Evolutionary conservation across 2,797 vertebrate genomes (phyloP).

Genomic region (Eremophila alpestris): DNA sequence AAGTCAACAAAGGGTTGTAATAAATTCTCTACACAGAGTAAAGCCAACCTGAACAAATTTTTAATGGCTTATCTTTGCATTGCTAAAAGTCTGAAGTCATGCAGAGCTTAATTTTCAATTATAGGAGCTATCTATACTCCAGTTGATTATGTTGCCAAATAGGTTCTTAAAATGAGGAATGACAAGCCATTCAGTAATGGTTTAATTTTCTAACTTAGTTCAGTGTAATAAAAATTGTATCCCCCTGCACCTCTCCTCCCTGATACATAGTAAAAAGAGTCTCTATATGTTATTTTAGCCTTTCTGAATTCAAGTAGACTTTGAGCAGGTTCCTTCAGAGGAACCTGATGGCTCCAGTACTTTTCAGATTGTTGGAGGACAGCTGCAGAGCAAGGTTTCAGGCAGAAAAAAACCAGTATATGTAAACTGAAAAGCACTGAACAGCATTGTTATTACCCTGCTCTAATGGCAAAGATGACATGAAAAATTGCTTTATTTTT

Average conservation of each 20-base stretch:
- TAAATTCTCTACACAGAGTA: neutral
- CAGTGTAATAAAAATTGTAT: neutral
- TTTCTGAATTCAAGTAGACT: neutral
- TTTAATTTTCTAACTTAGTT: neutral
- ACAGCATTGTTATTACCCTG: neutral
- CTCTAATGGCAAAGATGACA: neutral
- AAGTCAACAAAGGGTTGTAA: neutral
- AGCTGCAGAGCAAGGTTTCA: neutral
- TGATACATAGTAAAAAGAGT: neutral
- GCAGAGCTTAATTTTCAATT: neutral
- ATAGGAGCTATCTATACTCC: neutral
- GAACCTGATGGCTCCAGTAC: neutral
- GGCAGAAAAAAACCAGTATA: neutral
- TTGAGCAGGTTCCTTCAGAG: neutral
- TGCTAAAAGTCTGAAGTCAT: neutral
- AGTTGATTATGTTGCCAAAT: neutral
- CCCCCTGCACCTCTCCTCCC: neutral
- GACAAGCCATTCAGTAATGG: neutral
- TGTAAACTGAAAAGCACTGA: neutral
- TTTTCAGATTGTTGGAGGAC: neutral
- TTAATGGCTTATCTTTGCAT: neutral
- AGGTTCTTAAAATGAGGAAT: neutral
- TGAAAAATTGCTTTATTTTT: neutral
- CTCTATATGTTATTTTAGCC: neutral
- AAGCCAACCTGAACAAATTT: neutral